A percentile compares a stretch with the other conserved stretches of the same genome.
phyloP scores from a whole-genome alignment of 2,888 invertebrate genomes.

The Xestia rhomboidea region DNA sequence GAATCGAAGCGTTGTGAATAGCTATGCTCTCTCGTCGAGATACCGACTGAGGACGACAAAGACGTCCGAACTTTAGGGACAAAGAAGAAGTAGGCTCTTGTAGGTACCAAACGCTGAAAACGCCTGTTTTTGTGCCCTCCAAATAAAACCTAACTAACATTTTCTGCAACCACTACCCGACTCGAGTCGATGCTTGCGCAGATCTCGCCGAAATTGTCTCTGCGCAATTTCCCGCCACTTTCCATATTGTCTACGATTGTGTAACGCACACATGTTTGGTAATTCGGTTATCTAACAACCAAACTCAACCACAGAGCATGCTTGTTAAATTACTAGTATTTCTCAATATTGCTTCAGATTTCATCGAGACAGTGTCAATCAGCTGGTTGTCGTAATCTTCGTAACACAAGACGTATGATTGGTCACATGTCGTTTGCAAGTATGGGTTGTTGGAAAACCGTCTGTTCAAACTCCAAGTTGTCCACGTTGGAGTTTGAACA shows the following conservation, averaged over 20 bases:
- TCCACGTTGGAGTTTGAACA: background rate
- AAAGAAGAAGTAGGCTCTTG: background rate
- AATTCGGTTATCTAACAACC: constrained; percentile 83
- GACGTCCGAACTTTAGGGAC: background rate
- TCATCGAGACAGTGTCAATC: constrained; percentile 53
- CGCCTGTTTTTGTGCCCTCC: background rate
- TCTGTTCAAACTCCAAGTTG: constrained; percentile 25
- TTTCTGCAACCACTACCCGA: constrained; percentile 65
- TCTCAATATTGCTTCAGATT: constrained; percentile 54
- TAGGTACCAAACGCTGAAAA: background rate
- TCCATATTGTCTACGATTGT: constrained; percentile 83
- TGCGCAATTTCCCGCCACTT: constrained; percentile 88
- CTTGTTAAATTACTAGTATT: constrained; percentile 54
- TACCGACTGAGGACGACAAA: too few relatives aligned
- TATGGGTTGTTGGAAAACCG: constrained; percentile 48
- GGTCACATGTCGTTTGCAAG: constrained; percentile 11
- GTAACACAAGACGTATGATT: constrained; percentile 48
- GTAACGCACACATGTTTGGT: constrained; percentile 77
- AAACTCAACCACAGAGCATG: constrained; percentile 40
- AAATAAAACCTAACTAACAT: constrained; percentile 3
- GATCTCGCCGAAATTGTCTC: constrained; percentile 89
- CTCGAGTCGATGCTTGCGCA: constrained; percentile 80
- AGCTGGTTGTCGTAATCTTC: constrained; percentile 50
- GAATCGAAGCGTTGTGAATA: too few relatives aligned
- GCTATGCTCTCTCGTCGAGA: too few relatives aligned